Percentiles rank a stretch among this genome's conserved stretches.
Conservation (phyloP, 1,140 invertebrate genomes). For the Metopolophium dirhodum region DNA sequence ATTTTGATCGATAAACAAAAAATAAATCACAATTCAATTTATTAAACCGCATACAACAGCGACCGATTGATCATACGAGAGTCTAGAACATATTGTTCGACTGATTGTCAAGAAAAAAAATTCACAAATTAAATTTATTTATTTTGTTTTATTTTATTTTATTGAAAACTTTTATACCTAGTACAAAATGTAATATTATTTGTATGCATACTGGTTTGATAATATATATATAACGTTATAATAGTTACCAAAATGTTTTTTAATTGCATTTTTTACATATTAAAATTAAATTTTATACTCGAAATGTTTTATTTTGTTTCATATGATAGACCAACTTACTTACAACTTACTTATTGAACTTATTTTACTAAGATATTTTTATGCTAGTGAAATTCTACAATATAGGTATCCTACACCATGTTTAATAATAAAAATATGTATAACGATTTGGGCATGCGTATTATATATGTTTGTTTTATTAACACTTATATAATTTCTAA, state of each 20-base stretch:
- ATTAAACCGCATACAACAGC: neutral
- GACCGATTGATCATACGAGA: neutral
- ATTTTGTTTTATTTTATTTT: neutral
- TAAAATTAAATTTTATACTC: neutral
- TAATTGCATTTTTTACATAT: neutral
- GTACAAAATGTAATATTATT: neutral
- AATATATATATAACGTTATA: neutral
- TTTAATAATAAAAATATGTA: neutral
- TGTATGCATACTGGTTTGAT: neutral
- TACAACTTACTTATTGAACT: neutral
- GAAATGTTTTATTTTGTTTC: neutral
- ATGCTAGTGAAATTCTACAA: neutral
- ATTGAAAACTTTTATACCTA: neutral
- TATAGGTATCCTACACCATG: neutral
- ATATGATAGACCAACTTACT: neutral
- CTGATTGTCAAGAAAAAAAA: neutral
- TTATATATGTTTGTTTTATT: constrained; percentile 16
- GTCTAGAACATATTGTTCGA: neutral
- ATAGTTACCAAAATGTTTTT: neutral
- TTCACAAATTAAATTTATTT: neutral
- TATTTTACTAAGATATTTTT: neutral
- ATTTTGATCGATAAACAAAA: neutral
- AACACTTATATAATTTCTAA: constrained; percentile 34
- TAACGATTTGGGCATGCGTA: neutral
- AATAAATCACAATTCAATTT: neutral